A percentile compares a stretch with the other conserved stretches of the same genome.
Conservation (phyloP, 53 echinoderm and acorn worm genomes). For the Echinometra lucunter region DNA sequence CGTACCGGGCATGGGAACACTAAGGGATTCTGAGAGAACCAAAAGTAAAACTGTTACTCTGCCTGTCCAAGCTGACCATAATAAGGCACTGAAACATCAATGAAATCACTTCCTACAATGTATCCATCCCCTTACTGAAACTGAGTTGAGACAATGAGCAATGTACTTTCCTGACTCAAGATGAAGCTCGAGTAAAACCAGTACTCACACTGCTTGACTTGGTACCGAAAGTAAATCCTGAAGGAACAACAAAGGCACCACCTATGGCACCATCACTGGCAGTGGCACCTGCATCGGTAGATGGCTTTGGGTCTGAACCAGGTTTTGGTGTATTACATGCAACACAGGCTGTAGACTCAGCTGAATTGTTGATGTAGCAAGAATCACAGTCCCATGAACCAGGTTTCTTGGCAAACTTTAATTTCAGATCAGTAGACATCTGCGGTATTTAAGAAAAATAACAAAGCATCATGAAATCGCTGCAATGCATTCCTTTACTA, state of each 20-base stretch:
- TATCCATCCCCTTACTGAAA: too few species aligned
- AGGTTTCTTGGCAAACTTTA: slow-evolving; percentile 75
- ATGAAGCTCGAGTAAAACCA: background rate
- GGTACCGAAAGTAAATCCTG: slow-evolving; percentile 30
- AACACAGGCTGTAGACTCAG: slow-evolving; percentile 68
- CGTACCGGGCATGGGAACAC: too few species aligned
- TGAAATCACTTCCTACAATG: too few species aligned
- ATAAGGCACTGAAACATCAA: too few species aligned
- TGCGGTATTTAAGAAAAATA: too few species aligned
- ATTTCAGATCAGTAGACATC: background rate
- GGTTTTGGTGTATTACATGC: slow-evolving; percentile 85
- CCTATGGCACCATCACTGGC: background rate
- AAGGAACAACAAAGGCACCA: slow-evolving; percentile 3
- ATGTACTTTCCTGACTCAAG: too few species aligned
- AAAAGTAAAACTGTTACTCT: too few species aligned
- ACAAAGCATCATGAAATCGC: too few species aligned
- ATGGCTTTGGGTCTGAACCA: slow-evolving; percentile 64
- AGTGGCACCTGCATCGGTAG: background rate
- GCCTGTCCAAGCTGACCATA: too few species aligned
- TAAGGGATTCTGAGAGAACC: too few species aligned
- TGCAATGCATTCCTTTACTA: too few species aligned
- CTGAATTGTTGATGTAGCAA: slow-evolving; percentile 73
- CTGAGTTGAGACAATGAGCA: too few species aligned
- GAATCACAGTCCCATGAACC: slow-evolving; percentile 87
- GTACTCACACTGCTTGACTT: background rate